Percentiles rank a stretch among this genome's conserved stretches.
Conservation (phyloP, 2,113 vertebrate genomes). For the Ariopsis seemanni region DNA sequence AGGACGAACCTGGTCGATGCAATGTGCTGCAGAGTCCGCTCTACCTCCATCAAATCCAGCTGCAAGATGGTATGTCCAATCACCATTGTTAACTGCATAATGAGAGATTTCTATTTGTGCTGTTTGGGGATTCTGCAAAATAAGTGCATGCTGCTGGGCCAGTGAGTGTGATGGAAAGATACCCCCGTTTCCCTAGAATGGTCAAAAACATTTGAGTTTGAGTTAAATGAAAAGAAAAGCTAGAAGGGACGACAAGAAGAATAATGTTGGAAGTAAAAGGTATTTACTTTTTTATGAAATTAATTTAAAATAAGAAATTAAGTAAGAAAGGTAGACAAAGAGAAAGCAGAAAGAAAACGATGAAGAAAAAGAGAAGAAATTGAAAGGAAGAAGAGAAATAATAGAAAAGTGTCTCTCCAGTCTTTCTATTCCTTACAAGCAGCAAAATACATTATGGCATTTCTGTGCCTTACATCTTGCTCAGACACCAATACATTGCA, state of each 20-base stretch:
- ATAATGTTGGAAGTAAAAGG: not conserved
- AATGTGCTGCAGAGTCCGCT: conserved; percentile 88
- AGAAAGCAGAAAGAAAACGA: not conserved
- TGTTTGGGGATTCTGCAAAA: not conserved
- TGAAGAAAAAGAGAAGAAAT: not conserved
- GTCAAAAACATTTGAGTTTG: not conserved
- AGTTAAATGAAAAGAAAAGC: not conserved
- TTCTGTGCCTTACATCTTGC: not conserved
- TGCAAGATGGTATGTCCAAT: conserved; percentile 80
- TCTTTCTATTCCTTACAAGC: not conserved
- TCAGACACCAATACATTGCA: not conserved
- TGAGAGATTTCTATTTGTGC: not conserved
- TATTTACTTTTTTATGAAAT: no score
- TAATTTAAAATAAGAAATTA: not conserved
- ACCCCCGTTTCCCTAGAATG: not conserved
- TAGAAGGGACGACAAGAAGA: not conserved
- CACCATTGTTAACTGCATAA: not conserved
- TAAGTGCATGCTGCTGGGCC: not conserved
- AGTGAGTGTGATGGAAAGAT: not conserved
- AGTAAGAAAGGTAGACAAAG: not conserved
- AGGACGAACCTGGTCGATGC: conserved; percentile 83
- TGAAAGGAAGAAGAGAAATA: not conserved
- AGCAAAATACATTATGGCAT: not conserved
- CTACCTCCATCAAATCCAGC: conserved; percentile 82
- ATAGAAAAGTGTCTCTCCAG: not conserved